Percentiles rank a stretch among this genome's conserved stretches.
Conservation (phyloP, 2,797 vertebrate species). For the Phrynocephalus guinanensis region DNA sequence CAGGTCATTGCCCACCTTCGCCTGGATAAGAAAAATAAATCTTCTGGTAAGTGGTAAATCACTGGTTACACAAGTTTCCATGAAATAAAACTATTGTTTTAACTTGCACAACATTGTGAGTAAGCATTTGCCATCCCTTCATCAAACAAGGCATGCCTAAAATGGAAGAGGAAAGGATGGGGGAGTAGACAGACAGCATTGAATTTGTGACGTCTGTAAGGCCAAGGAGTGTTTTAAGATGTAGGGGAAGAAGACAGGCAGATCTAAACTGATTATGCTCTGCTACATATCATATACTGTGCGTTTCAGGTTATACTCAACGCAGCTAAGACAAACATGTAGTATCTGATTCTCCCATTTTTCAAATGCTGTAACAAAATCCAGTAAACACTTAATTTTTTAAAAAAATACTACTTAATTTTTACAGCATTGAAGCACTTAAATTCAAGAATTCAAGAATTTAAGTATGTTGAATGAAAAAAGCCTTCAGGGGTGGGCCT, state of each 20-base stretch:
- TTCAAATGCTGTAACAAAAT: neutral
- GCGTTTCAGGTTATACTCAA: neutral
- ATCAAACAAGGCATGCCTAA: neutral
- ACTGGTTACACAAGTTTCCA: neutral
- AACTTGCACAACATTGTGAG: too few species aligned
- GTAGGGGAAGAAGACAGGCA: neutral
- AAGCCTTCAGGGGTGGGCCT: neutral
- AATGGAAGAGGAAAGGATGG: too few species aligned
- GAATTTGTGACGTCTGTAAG: neutral
- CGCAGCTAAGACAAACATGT: neutral
- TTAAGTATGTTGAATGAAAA: neutral
- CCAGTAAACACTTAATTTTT: neutral
- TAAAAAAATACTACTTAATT: neutral
- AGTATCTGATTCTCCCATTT: neutral
- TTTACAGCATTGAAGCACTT: neutral
- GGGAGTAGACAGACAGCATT: neutral
- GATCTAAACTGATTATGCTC: neutral
- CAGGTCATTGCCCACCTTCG: slow-evolving; percentile 96
- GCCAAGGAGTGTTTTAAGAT: neutral
- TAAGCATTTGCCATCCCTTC: neutral
- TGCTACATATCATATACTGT: neutral
- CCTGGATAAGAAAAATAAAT: slow-evolving; percentile 87
- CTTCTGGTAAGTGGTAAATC: slow-evolving; percentile 79
- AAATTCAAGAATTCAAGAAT: neutral
- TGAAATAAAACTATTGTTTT: neutral